Evolutionary conservation across 1,140 invertebrate genomes (phyloP).

Genomic region (Conopomorpha cramerella): DNA sequence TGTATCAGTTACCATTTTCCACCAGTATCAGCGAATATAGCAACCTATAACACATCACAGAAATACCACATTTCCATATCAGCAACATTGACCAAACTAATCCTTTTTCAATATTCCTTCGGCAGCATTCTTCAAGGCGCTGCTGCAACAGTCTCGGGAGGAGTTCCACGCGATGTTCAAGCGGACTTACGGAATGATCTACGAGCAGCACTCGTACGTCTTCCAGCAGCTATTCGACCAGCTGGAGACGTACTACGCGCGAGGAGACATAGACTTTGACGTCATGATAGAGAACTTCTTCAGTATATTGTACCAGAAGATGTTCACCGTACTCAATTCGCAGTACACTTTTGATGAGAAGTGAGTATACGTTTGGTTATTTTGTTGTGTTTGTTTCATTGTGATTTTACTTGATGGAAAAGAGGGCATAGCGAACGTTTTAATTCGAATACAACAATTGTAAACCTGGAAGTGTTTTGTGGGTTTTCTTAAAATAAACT

Average conservation of each 20-base stretch:
- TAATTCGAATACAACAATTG: too few relatives aligned
- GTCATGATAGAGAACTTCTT: conserved; percentile 93
- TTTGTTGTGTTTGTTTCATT: not conserved
- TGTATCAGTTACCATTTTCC: too few relatives aligned
- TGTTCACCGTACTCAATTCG: conserved; percentile 93
- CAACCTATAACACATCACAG: too few relatives aligned
- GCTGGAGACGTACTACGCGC: conserved; percentile 87
- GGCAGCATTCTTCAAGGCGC: conserved; percentile 85
- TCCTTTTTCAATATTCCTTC: too few relatives aligned
- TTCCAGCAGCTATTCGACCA: conserved; percentile 91
- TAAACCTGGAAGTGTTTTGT: too few relatives aligned
- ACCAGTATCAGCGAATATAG: too few relatives aligned
- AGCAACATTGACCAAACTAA: too few relatives aligned
- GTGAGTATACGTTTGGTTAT: conserved; percentile 54
- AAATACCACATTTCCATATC: too few relatives aligned
- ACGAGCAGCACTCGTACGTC: conserved; percentile 91
- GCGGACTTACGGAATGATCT: conserved; percentile 92
- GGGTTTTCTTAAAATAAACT: too few relatives aligned
- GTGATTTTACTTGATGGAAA: not conserved
- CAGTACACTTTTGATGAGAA: conserved; percentile 88
- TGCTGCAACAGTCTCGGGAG: conserved; percentile 79
- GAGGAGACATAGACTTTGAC: conserved; percentile 80
- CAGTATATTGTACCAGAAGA: conserved; percentile 89
- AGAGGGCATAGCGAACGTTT: too few relatives aligned
- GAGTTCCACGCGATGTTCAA: conserved; percentile 95